Conservation (phyloP, 2,113 vertebrate species). For the Pluvianellus socialis region DNA sequence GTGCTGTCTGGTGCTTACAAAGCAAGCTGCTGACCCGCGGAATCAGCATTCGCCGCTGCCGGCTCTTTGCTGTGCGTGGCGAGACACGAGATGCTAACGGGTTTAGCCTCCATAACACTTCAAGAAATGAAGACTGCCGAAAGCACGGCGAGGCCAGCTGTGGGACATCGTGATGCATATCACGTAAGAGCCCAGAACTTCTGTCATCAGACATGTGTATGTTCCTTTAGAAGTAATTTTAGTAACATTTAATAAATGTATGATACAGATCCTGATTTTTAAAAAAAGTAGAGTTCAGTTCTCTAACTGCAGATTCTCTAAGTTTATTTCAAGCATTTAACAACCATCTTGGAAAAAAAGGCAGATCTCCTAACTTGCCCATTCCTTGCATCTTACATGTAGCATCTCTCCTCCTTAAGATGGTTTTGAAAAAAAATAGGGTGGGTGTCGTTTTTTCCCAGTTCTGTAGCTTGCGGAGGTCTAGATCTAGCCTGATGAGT, state of each 20-base stretch:
- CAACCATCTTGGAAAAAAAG: background rate
- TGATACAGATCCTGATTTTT: background rate
- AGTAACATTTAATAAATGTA: background rate
- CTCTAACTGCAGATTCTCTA: background rate
- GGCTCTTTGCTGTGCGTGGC: background rate
- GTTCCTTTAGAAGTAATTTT: background rate
- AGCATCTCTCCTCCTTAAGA: background rate
- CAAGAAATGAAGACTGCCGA: background rate
- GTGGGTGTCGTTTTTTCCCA: background rate
- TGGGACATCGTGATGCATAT: background rate
- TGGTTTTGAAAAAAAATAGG: background rate
- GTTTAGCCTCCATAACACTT: background rate
- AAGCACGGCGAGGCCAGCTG: background rate
- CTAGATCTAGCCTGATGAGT: background rate
- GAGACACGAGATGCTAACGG: background rate
- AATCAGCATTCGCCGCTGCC: background rate
- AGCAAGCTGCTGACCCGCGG: background rate
- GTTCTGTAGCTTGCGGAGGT: accelerated
- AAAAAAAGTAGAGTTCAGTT: background rate
- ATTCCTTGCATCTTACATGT: background rate
- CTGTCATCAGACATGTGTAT: background rate
- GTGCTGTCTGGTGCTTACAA: background rate
- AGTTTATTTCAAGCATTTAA: background rate
- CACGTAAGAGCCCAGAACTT: background rate
- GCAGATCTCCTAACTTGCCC: background rate